Percentiles rank a stretch among this genome's conserved stretches.
Evolutionary conservation across 2,888 invertebrate genomes (phyloP).

Genomic region (Cheilosia variabilis): DNA sequence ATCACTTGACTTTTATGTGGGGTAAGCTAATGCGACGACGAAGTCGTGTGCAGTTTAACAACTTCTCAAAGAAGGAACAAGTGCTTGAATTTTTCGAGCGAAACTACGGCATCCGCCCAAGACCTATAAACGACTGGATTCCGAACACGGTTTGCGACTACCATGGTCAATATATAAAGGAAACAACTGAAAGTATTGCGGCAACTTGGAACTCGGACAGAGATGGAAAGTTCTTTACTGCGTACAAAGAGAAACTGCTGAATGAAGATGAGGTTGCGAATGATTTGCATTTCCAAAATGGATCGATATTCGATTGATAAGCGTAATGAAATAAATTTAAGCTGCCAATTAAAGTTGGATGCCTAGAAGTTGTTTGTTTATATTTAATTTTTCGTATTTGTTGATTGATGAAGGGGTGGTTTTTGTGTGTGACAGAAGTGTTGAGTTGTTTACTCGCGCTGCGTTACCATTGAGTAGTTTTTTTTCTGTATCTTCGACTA

Average conservation of each 20-base stretch:
- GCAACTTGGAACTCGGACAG: conserved; percentile 71
- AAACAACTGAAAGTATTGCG: conserved; percentile 9
- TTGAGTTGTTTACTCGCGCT: no score
- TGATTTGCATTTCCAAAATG: conserved; percentile 63
- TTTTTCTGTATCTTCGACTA: no score
- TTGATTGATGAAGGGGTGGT: no score
- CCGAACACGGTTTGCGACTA: conserved; percentile 77
- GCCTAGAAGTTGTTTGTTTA: not conserved
- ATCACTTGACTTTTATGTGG: conserved; percentile 98
- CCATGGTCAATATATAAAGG: conserved; percentile 47
- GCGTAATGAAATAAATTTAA: not conserved
- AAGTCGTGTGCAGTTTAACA: conserved; percentile 91
- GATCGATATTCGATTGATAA: conserved; percentile 65
- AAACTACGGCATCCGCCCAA: conserved; percentile 85
- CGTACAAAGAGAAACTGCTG: conserved; percentile 76
- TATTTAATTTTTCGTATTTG: not conserved
- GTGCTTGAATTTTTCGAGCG: conserved; percentile 89
- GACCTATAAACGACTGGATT: conserved; percentile 19
- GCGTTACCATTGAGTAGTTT: no score
- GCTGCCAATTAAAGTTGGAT: not conserved
- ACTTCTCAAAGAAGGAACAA: conserved; percentile 87
- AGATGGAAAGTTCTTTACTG: conserved; percentile 78
- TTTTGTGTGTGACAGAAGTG: no score
- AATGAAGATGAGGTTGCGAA: conserved; percentile 45
- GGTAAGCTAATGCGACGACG: conserved; percentile 90